These are phyloP conservation scores for Lerista edwardsae DNA, from an alignment of 2,797 vertebrate species.

Conservation along the genomic window DNA sequence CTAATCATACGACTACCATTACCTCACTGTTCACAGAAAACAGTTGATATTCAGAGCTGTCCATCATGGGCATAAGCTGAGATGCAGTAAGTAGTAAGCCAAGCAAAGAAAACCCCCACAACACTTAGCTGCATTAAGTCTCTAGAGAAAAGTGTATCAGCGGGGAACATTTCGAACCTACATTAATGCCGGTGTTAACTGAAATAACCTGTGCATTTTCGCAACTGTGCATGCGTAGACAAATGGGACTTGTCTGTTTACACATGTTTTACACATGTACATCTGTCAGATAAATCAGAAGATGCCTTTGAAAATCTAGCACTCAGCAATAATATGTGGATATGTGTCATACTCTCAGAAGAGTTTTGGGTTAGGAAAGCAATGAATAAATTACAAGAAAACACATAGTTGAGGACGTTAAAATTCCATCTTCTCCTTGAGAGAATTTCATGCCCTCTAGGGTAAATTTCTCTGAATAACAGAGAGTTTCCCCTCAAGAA, in stretches of 20 bases:
- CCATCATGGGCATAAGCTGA: slow-evolving; percentile 33
- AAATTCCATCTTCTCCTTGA: slow-evolving; percentile 56
- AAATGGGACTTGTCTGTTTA: slow-evolving; percentile 39
- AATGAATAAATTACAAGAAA: slow-evolving; percentile 64
- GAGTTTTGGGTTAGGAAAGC: slow-evolving; percentile 57
- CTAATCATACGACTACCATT: neutral
- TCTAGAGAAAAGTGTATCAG: slow-evolving; percentile 31
- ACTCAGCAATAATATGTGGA: slow-evolving; percentile 45
- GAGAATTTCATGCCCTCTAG: slow-evolving; percentile 41
- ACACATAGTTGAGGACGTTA: slow-evolving; percentile 32
- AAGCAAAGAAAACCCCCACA: slow-evolving; percentile 30
- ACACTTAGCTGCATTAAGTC: slow-evolving; percentile 24
- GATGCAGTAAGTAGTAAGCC: neutral
- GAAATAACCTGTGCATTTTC: slow-evolving; percentile 55
- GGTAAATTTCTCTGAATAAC: slow-evolving; percentile 56
- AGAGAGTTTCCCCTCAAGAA: neutral
- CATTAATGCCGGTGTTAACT: slow-evolving; percentile 33
- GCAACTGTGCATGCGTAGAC: slow-evolving; percentile 15
- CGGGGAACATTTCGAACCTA: slow-evolving; percentile 33
- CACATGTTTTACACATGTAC: neutral
- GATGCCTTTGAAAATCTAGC: slow-evolving; percentile 39
- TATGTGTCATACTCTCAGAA: slow-evolving; percentile 50
- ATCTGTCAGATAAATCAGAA: slow-evolving; percentile 56
- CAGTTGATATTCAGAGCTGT: slow-evolving; percentile 4
- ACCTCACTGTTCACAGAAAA: slow-evolving; percentile 5